Percentiles rank a stretch among this genome's conserved stretches.
Evolutionary conservation across 2,797 vertebrate species (phyloP).

Genomic region (Tamandua tetradactyla): DNA sequence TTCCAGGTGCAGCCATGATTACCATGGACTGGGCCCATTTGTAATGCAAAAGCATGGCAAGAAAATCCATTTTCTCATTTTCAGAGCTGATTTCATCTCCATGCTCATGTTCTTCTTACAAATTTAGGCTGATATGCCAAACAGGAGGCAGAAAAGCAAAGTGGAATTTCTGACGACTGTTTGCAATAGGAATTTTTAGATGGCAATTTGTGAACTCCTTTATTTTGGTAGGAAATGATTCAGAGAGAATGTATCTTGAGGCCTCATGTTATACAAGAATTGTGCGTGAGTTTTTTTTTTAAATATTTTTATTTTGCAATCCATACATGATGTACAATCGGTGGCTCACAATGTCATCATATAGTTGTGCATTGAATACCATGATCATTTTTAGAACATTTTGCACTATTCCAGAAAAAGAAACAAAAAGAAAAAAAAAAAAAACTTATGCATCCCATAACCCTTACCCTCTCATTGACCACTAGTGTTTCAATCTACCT

Average conservation of each 20-base stretch:
- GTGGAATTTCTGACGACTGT: conserved; percentile 37
- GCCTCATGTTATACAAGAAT: background rate
- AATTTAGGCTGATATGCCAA: conserved; percentile 62
- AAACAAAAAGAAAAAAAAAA: too few species aligned
- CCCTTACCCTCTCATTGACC: too few species aligned
- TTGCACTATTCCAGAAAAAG: too few species aligned
- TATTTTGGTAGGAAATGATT: conserved; percentile 43
- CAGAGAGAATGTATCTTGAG: conserved; percentile 17
- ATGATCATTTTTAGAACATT: too few species aligned
- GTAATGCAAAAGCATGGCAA: conserved; percentile 62
- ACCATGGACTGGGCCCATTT: conserved; percentile 47
- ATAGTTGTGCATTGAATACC: too few species aligned
- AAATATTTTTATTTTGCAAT: too few species aligned
- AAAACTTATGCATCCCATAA: too few species aligned
- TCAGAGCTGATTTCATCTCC: conserved; percentile 59
- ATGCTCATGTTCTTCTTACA: conserved; percentile 43
- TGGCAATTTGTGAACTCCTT: conserved; percentile 25
- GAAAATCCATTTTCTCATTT: conserved; percentile 75
- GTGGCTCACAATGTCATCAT: too few species aligned
- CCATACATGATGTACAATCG: too few species aligned
- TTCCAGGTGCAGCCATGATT: conserved; percentile 57
- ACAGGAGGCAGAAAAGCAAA: conserved; percentile 30
- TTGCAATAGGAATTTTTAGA: conserved; percentile 51
- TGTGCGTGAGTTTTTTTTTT: too few species aligned
- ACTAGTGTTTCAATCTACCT: too few species aligned